phyloP scores from a whole-genome alignment of 2,888 invertebrate species.

The Amphipoea lucens region DNA sequence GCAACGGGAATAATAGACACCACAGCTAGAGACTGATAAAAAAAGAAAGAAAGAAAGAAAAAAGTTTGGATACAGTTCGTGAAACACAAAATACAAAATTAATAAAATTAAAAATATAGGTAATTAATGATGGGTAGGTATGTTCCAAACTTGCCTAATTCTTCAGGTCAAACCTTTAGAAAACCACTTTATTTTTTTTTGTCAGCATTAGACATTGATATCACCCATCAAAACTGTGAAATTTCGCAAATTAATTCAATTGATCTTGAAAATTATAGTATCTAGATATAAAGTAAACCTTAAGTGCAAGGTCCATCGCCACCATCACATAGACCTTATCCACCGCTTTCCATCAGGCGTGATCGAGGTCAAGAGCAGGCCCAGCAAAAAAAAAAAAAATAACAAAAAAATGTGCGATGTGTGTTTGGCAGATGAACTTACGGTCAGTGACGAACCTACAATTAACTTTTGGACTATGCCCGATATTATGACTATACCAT shows the following conservation, averaged over 20 bases:
- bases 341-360: not conserved
- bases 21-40: not conserved
- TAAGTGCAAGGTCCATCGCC: not conserved
- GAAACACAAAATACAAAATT: no score
- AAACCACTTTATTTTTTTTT: not conserved
- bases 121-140: not conserved
- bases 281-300: not conserved
- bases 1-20: not conserved
- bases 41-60: no score
- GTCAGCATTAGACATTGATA: not conserved
- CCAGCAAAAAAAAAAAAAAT: not conserved
- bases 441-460: not conserved
- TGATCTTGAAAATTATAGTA: not conserved
- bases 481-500: constrained; percentile 1
- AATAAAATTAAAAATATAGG: no score
- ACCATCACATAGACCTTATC: not conserved
- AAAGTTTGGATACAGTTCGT: no score
- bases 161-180: not conserved
- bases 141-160: not conserved
- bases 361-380: not conserved
- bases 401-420: not conserved
- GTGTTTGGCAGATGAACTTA: constrained; percentile 5
- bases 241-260: not conserved
- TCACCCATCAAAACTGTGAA: not conserved
- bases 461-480: constrained; percentile 17